Evolutionary conservation across 2,113 vertebrate species (phyloP).

Genomic region (Oncorhynchus tshawytscha): DNA sequence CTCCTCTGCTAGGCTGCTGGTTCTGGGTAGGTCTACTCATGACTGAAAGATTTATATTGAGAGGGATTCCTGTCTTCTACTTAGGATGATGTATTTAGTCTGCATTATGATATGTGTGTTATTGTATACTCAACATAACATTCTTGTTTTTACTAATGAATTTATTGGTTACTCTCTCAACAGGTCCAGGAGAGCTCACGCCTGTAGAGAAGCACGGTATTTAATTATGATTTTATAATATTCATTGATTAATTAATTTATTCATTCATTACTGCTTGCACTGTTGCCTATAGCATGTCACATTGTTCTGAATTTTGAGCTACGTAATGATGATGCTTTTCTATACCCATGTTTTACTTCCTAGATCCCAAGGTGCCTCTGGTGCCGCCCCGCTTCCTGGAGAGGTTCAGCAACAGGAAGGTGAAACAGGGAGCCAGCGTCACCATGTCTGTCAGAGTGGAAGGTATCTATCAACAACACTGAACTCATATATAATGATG

Average conservation of each 20-base stretch:
- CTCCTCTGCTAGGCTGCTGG: constrained; percentile 83
- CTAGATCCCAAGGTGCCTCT: constrained; percentile 80
- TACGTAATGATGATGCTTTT: no score
- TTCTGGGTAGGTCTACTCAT: constrained; percentile 47
- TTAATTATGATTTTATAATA: not conserved
- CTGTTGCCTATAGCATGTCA: not conserved
- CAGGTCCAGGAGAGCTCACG: constrained; percentile 79
- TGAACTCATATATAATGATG: no score
- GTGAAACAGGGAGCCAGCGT: constrained; percentile 92
- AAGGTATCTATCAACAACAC: constrained; percentile 77
- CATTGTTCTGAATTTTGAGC: no score
- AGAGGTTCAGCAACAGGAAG: constrained; percentile 89
- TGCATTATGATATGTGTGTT: not conserved
- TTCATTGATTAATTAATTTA: not conserved
- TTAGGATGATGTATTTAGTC: no score
- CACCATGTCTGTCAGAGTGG: constrained; percentile 92
- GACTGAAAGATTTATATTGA: not conserved
- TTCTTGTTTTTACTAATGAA: not conserved
- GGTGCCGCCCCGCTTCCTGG: constrained; percentile 91
- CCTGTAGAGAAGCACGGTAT: constrained; percentile 66
- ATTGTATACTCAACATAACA: not conserved
- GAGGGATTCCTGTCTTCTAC: no score
- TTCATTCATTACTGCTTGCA: not conserved
- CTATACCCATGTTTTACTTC: constrained; percentile 9
- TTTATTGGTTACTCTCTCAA: constrained; percentile 28